Conservation (phyloP, 2,797 vertebrate species). For the Chaetophractus vellerosus region DNA sequence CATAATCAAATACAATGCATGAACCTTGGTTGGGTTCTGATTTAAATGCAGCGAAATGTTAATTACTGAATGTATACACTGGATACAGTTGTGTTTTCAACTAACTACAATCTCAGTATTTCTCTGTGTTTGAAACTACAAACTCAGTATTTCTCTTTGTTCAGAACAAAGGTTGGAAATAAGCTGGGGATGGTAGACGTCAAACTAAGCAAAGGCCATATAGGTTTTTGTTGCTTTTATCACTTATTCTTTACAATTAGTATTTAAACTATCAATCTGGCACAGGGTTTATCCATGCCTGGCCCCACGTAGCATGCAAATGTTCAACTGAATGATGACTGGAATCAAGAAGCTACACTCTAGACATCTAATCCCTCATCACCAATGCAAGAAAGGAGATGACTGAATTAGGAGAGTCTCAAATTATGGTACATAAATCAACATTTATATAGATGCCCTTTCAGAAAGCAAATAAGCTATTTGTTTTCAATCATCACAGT, state of each 20-base stretch:
- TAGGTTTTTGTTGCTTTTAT: background rate
- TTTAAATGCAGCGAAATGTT: background rate
- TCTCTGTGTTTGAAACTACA: no score
- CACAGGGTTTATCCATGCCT: rapidly evolving
- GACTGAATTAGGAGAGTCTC: background rate
- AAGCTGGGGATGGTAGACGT: background rate
- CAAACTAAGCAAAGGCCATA: rapidly evolving
- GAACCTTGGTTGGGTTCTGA: background rate
- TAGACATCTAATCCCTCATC: background rate
- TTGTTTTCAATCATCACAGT: background rate
- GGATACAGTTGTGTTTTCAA: rapidly evolving
- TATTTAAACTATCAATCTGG: rapidly evolving
- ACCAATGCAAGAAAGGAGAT: background rate
- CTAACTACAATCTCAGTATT: background rate
- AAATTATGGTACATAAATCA: background rate
- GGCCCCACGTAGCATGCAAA: rapidly evolving
- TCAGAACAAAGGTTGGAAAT: background rate
- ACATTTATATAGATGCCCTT: background rate
- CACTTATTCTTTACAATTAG: background rate
- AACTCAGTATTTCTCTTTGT: background rate
- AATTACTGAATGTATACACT: no score
- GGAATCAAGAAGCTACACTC: no score
- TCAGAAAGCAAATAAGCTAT: background rate
- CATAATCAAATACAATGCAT: no score
- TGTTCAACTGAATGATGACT: no score